Base-by-base conservation (phyloP, 2,113 vertebrate species). In the Pseudorhombus dupliciocellatus region DNA sequence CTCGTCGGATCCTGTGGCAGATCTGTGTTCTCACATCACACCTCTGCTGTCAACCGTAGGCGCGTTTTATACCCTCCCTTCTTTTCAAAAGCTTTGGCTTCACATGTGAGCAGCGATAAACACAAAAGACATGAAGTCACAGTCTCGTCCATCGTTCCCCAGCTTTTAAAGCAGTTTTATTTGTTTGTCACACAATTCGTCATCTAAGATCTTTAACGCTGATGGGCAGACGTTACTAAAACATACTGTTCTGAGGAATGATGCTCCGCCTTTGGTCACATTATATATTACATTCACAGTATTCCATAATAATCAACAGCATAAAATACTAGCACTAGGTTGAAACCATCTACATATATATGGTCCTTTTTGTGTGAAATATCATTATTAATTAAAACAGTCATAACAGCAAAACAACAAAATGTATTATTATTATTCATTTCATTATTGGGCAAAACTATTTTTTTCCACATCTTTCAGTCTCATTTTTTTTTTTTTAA, bases 401-500 rank as follows among this genome's bases (percentile, higher is more conserved):
- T 4, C 53, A 24, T 68, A 6, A 44, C 44, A 51, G 21, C 0
- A 6, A 14, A 20, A 7, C 15, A 53, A 53, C 20, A 11, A 53
- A 57, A 26, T n/a, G 34, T 44, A 15, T 15, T 28, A 16, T 8
- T 0, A 57, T 48, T 8, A 51, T 37, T 42, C 31, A 26, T 30
- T n/a, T 15, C 42, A 18, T 6, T 4, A 7, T 7, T 46, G 16
- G 16, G 50, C 55, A 48, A 21, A 50, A 20, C 56, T 70, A 46
- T 71, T 59, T 26, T 20, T 14, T 46, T 31, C 44, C 46, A 30
- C 52, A 21, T 57, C 73, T 70, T 42, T 22, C 24, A 53, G 34
- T 34, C 62, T 72, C 50, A 55, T 24, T 86, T 83, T 77, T 53
- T 46, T 55, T 11, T 86, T 83, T 77, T 53, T 46, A 53, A 14